Evolutionary conservation across 1,140 invertebrate species (phyloP).

Genomic region (Philopotamus ludificatus): DNA sequence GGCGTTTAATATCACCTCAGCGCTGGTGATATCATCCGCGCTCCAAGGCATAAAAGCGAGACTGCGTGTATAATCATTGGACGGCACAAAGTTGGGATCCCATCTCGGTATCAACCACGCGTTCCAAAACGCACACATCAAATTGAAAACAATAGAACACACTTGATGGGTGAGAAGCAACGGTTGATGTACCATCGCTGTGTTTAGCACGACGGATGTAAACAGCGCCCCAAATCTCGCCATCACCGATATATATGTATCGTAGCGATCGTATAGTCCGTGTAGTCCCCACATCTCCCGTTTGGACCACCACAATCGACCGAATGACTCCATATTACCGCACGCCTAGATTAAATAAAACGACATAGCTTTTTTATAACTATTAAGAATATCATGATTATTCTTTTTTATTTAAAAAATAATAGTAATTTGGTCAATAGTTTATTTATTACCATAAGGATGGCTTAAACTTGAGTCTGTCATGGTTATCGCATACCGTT

Average conservation of each 20-base stretch:
- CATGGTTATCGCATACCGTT: no score
- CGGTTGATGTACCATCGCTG: constrained; percentile 35
- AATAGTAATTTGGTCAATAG: no score
- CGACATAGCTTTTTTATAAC: no score
- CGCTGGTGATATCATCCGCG: constrained; percentile 12
- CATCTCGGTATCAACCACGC: constrained; percentile 37
- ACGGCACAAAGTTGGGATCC: constrained; percentile 14
- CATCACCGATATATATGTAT: constrained; percentile 22
- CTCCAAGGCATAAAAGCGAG: constrained; percentile 35
- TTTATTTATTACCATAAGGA: no score
- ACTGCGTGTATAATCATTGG: constrained; percentile 16
- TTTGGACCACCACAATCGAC: constrained; percentile 32
- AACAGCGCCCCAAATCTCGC: constrained; percentile 31
- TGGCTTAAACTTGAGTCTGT: no score
- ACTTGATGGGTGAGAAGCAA: constrained; percentile 38
- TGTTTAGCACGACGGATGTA: constrained; percentile 23
- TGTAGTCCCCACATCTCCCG: constrained; percentile 22
- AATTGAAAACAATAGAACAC: constrained; percentile 28
- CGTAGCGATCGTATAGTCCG: constrained; percentile 26
- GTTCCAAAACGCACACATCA: constrained; percentile 37
- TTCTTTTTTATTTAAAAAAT: no score
- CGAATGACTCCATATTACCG: constrained; percentile 30
- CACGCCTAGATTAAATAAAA: no score
- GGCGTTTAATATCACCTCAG: constrained; percentile 30
- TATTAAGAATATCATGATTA: no score